Base-by-base conservation (phyloP, 1,140 invertebrate species). In the Trachymyrmex cornetzi region DNA sequence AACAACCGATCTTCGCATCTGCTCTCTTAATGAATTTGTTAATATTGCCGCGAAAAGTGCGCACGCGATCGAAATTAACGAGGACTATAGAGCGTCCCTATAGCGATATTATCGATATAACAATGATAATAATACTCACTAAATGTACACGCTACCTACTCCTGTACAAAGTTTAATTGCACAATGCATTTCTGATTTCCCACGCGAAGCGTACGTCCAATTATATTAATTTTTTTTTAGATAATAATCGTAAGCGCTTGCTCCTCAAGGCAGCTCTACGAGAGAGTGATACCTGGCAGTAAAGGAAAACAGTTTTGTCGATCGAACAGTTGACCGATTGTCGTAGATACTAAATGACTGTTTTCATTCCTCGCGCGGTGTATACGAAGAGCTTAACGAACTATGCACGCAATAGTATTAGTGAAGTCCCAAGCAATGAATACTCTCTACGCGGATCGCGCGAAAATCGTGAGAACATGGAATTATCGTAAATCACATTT, bases 201-300 rank as follows among this genome's bases (percentile, higher is more conserved):
- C 74, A 48, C 38, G 38, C 38, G 84, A 67, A 86, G 59, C 16
- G 48, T 84, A 82, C 38, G 75, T 80, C 34, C 79, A 89, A 81
- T 74, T 48, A n/a, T 38, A 81, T 69, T 34, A 16, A 22, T 55
- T 38, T 67, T 64, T 12, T 59, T 53, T 74, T 34, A 66, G 75
- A 86, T 72, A 75, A 84, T 66, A 89, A 84, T 86, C 71, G 50
- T 91, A 87, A 88, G 84, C 80, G 81, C 85, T 88, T 79, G 89
- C 88, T 85, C 77, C 66, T 85, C 89, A 87, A 91, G 89, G 86
- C 88, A 91, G 89, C 91, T 87, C 81, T 72, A 67, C 79, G 59
- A 89, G 67, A 87, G 67, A 87, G 89, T 90, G 87, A 92, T 90
- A 92, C 86, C 91, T 92, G 90, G 91, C 89, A 90, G 90, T 91